phyloP scores from a whole-genome alignment of 2,113 vertebrate genomes.

The Rynchops niger region DNA sequence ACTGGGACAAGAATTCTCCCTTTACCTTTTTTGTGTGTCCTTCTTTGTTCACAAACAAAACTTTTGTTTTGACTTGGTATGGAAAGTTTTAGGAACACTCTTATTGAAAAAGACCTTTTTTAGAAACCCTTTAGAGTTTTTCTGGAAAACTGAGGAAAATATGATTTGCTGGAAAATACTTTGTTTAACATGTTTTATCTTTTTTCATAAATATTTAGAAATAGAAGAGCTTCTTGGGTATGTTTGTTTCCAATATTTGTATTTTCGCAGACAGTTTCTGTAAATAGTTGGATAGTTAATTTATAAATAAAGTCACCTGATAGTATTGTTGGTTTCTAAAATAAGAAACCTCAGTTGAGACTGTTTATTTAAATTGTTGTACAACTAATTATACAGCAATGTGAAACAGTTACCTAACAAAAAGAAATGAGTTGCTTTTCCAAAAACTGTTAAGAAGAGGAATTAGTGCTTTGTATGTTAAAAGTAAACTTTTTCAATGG shows the following conservation, averaged over 20 bases:
- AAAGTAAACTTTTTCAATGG: background rate
- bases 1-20: background rate
- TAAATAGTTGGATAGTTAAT: background rate
- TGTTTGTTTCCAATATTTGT: background rate
- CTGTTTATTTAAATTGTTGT: background rate
- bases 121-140: background rate
- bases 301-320: conserved; percentile 20
- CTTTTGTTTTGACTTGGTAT: background rate
- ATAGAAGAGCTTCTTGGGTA: background rate
- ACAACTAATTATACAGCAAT: background rate
- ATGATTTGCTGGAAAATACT: background rate
- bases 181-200: background rate
- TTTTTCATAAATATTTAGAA: conserved; percentile 13
- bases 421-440: background rate
- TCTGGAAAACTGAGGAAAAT: background rate
- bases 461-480: background rate
- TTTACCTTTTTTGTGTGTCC: background rate
- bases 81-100: background rate
- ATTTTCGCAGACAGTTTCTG: background rate
- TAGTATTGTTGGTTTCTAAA: conserved; percentile 17
- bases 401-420: background rate
- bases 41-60: background rate
- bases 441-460: background rate
- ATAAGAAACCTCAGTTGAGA: background rate
- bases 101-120: background rate